phyloP scores from a whole-genome alignment of 2,888 invertebrate species.

The Tryphoninae sp. region DNA sequence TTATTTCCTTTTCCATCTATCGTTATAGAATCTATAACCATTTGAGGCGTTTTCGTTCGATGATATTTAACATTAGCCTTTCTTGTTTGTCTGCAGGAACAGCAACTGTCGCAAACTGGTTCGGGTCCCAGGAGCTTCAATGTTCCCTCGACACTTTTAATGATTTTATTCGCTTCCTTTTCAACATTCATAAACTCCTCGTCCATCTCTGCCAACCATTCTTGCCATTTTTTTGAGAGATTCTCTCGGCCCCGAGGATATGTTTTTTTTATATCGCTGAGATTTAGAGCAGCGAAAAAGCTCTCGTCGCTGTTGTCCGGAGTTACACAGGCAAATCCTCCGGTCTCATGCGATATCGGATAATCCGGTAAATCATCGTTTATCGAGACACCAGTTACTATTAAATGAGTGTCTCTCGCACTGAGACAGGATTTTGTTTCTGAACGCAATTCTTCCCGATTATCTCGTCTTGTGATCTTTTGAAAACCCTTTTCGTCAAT shows the following conservation, averaged over 20 bases:
- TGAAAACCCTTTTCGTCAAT: neutral
- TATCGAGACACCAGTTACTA: constrained; percentile 68
- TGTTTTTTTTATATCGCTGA: constrained; percentile 41
- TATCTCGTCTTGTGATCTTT: neutral
- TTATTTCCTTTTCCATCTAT: constrained; percentile 67
- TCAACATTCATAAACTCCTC: constrained; percentile 70
- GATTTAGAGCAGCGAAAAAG: constrained; percentile 68
- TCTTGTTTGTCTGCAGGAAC: constrained; percentile 74
- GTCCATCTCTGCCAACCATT: constrained; percentile 73
- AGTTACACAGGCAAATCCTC: constrained; percentile 68
- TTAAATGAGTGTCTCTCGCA: constrained; percentile 68
- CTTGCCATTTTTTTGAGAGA: constrained; percentile 76
- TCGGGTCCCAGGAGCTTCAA: constrained; percentile 68
- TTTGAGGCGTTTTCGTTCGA: constrained; percentile 68
- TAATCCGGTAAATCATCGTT: constrained; percentile 61
- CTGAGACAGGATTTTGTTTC: constrained; percentile 66
- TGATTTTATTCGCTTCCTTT: constrained; percentile 70
- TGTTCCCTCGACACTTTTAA: constrained; percentile 69
- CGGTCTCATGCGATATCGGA: constrained; percentile 70
- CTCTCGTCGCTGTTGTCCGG: constrained; percentile 72
- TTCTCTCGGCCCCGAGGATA: constrained; percentile 73
- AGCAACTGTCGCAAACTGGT: constrained; percentile 74
- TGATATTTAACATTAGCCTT: constrained; percentile 70
- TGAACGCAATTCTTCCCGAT: neutral
- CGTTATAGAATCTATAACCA: constrained; percentile 71